These are phyloP conservation scores for Drosophila leontia DNA, from an alignment of 1,140 invertebrate species.

Conservation along the genomic window DNA sequence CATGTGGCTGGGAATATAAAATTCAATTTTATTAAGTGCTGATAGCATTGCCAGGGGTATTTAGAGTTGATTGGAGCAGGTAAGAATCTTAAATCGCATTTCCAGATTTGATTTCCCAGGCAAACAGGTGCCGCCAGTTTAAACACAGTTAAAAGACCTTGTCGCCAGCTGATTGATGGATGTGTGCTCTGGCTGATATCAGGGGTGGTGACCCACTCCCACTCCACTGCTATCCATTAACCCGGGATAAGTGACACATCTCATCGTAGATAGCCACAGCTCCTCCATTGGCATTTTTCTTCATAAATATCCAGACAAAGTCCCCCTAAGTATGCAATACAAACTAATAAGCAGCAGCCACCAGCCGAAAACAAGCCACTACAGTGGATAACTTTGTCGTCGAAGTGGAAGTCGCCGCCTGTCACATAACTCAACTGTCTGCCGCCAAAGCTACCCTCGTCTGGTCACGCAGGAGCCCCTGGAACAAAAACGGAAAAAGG, in stretches of 20 bases:
- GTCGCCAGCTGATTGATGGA: slow-evolving; percentile 72
- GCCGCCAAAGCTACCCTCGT: slow-evolving; percentile 77
- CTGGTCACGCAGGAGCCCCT: slow-evolving; percentile 72
- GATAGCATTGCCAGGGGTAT: slow-evolving; percentile 61
- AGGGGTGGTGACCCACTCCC: slow-evolving; percentile 1
- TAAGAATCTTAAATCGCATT: slow-evolving; percentile 48
- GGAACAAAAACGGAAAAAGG: slow-evolving; percentile 12
- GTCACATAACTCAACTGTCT: slow-evolving; percentile 82
- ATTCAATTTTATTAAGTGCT: slow-evolving; percentile 85
- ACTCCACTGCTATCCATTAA: slow-evolving; percentile 48
- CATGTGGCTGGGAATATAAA: slow-evolving; percentile 68
- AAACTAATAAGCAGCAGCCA: slow-evolving; percentile 78
- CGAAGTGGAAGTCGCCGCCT: slow-evolving; percentile 46
- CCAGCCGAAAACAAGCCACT: slow-evolving; percentile 64
- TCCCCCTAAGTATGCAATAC: slow-evolving; percentile 59
- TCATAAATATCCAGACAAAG: slow-evolving; percentile 76
- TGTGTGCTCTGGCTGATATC: slow-evolving; percentile 25
- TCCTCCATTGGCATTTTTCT: slow-evolving; percentile 54
- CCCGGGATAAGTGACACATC: slow-evolving; percentile 70
- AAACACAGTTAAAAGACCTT: slow-evolving; percentile 59
- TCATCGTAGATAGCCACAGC: slow-evolving; percentile 54
- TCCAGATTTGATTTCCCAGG: slow-evolving; percentile 52
- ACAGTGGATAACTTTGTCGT: slow-evolving; percentile 42
- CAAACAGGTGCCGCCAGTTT: slow-evolving; percentile 30
- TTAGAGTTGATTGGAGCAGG: slow-evolving; percentile 60